These are phyloP conservation scores for Xiphorhynchus elegans DNA, from an alignment of 2,113 vertebrate species.

Conservation along the genomic window DNA sequence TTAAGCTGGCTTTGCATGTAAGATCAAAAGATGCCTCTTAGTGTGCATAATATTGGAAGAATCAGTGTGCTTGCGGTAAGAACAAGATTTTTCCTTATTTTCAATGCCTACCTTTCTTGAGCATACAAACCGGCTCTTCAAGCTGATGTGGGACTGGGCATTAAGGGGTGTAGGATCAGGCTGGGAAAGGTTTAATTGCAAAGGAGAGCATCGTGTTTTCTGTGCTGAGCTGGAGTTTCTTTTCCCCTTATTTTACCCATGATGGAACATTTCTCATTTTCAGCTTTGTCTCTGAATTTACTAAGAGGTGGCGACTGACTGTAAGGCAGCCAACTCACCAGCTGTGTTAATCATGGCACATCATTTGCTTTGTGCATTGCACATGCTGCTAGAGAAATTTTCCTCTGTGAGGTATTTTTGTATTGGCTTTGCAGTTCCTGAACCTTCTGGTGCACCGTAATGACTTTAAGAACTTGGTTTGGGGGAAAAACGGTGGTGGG, in stretches of 20 bases:
- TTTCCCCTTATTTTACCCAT: conserved; percentile 4
- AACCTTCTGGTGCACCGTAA: background rate
- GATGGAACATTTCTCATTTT: background rate
- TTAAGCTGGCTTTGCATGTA: background rate
- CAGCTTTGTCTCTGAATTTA: background rate
- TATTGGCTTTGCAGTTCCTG: background rate
- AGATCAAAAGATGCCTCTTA: background rate
- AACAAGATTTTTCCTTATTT: background rate
- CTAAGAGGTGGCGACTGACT: background rate
- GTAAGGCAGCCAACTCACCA: background rate
- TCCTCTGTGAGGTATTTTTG: background rate
- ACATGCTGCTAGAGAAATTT: background rate
- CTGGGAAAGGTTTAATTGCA: background rate
- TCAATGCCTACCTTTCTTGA: background rate
- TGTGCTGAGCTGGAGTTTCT: background rate
- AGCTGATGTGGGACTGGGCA: background rate
- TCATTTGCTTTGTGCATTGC: background rate
- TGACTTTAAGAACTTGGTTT: background rate
- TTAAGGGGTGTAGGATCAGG: background rate
- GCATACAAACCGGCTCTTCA: background rate
- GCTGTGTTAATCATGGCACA: background rate
- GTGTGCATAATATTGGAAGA: background rate
- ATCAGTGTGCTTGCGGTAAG: background rate
- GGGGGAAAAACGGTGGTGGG: background rate
- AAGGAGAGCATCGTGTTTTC: background rate